Base-by-base conservation (phyloP, 1,140 invertebrate species). In the Aphelinus certus region DNA sequence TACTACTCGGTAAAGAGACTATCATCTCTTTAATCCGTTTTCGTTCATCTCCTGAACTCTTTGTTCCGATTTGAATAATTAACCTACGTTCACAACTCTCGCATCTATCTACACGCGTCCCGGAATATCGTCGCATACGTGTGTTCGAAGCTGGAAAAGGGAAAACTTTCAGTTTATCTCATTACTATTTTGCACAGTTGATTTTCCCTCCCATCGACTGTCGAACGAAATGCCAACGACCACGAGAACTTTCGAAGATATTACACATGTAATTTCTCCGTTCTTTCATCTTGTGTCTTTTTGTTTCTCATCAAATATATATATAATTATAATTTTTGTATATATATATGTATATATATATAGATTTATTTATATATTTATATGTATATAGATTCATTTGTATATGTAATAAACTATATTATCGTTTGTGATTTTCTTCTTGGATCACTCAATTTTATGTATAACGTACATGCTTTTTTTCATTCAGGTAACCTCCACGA, bases 401-500 rank as follows among this genome's bases (percentile, higher is more conserved):
- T 81, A 81, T 81, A 81, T 77, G 79, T 80, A 83, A 82, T 82
- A 82, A 82, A 82, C 81, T 82, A 82, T 85, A 83, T 83, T 79
- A 79, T 83, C 83, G 82, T 80, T 77, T 80, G 68, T 66, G 62
- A 75, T 75, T 71, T 78, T 81, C 79, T 78, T 78, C 79, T 79
- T 82, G 76, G 77, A 82, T 81, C 81, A 84, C 74, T 84, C 78
- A 83, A 83, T 82, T 77, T 77, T 73, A 72, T 77, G 26, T 26
- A 62, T 81, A 79, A 83, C 82, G 76, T 82, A 75, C 78, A 82
- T 81, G 78, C 80, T 84, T 71, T 70, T 70, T 75, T 26, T 26
- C 69, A 63, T 70, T 85, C 83, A 85, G 85, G 83, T 86, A 85
- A 85, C 83, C 81, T 84, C 75, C 81, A 82, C 80, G 76, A 82